Base-by-base conservation (phyloP, 2,797 vertebrate genomes). In the Graptemys geographica region DNA sequence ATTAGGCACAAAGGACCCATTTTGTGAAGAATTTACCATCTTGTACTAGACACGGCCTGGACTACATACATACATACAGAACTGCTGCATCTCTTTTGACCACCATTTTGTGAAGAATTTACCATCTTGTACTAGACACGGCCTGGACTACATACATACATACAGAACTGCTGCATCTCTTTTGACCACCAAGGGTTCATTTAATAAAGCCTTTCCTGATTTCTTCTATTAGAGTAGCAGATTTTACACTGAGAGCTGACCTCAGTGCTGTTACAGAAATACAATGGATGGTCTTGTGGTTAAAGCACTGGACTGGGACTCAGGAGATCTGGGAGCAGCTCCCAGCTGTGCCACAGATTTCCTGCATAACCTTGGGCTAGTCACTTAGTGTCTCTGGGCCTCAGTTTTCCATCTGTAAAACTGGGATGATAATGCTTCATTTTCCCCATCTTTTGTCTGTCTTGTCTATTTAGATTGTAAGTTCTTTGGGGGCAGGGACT, bases 1-100 rank as follows among this genome's bases (percentile, higher is more conserved):
- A 98, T 97, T 91, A 97, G 96, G 93, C 96, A 97, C 95, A 95
- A 89, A 72, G 95, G 96, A 90, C 95, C 62, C 87, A 84, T 98
- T 97, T 98, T 65, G 91, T 89, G 94, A 96, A 97, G 89, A 97
- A 97, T 97, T 97, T 94, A 95, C 57, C 92, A 95, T 98, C n/a
- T 8, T 91, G 95, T 81, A 2, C 90, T 96, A 96, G 97, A 95
- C 86, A 89, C 86, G 44, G 72, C 2, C 2, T 86, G 81, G 79
- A 91, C 89, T 93, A 92, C 97, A 76, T 83, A 92, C 51, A 51
- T 51, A 51, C 51, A 51, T 10, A n/a, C 62, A 82, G 76, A 56
- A 74, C 47, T 19, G 44, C 74, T 55, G 44, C 47, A 65, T 82
- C 69, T 65, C 23, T 53, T 78, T 28, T 28, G 41, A 28, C 11